phyloP scores from a whole-genome alignment of 1,140 invertebrate genomes.

The Macrostomum lignano region DNA sequence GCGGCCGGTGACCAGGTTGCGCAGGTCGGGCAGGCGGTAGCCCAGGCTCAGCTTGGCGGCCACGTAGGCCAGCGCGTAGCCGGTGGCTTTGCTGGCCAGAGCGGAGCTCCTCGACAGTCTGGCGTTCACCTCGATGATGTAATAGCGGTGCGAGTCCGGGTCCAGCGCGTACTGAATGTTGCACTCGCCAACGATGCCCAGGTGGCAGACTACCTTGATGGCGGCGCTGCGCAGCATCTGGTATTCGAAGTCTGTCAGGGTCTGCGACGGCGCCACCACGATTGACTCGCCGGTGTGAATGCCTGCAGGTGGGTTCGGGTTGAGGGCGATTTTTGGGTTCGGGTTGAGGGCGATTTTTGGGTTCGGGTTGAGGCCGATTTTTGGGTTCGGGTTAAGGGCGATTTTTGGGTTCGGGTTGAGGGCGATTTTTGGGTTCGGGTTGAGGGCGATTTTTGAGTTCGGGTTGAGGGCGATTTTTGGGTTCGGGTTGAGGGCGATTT shows the following conservation, averaged over 20 bases:
- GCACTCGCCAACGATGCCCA: constrained; percentile 85
- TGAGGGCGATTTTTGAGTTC: too few relatives aligned
- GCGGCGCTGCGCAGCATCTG: constrained; percentile 70
- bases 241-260: constrained; percentile 73
- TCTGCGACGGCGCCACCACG: constrained; percentile 92
- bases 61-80: constrained; percentile 56
- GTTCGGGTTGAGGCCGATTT: too few relatives aligned
- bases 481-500: too few relatives aligned
- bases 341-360: too few relatives aligned
- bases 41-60: constrained; percentile 79
- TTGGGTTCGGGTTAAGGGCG: too few relatives aligned
- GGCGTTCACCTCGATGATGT: constrained; percentile 52
- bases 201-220: constrained; percentile 73
- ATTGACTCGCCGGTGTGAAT: constrained; percentile 97
- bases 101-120: constrained; percentile 82
- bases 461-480: too few relatives aligned
- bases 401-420: too few relatives aligned
- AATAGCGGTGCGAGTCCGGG: constrained; percentile 47
- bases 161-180: constrained; percentile 95
- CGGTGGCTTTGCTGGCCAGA: constrained; percentile 37
- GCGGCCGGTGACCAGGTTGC: constrained; percentile 73
- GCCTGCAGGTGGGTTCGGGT: constrained; percentile 46
- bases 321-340: too few relatives aligned
- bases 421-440: too few relatives aligned
- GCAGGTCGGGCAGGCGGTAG: constrained; percentile 53